A percentile compares a stretch with the other conserved stretches of the same genome.
Evolutionary conservation across 2,797 vertebrate genomes (phyloP).

Genomic region (Galaxias olidus): DNA sequence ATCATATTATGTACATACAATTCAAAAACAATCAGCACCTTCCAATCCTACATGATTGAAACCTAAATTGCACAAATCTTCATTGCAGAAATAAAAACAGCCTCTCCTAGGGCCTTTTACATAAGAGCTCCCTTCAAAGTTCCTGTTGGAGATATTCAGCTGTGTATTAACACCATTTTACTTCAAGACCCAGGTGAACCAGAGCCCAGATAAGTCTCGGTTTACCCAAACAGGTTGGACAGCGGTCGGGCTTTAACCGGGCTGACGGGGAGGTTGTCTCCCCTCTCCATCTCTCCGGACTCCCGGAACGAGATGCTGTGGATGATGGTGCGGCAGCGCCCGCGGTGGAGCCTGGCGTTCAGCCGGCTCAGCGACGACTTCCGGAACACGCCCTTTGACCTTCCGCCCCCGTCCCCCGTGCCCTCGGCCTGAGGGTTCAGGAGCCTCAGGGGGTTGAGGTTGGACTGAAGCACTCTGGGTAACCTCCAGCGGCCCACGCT

Average conservation of each 20-base stretch:
- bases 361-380: slow-evolving; percentile 83
- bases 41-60: slow-evolving; percentile 28
- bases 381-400: slow-evolving; percentile 80
- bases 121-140: slow-evolving; percentile 14
- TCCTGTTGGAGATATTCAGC: background rate
- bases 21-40: slow-evolving; percentile 44
- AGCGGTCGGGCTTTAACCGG: slow-evolving; percentile 86
- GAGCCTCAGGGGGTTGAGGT: slow-evolving; percentile 83
- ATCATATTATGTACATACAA: slow-evolving; percentile 31
- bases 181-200: slow-evolving; percentile 16
- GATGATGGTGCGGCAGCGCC: slow-evolving; percentile 90
- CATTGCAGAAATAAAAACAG: slow-evolving; percentile 9
- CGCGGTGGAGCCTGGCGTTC: slow-evolving; percentile 86
- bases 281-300: slow-evolving; percentile 78
- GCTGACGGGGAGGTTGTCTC: slow-evolving; percentile 75
- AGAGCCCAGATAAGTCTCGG: no score
- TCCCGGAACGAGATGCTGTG: slow-evolving; percentile 88
- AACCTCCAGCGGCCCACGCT: slow-evolving; percentile 83
- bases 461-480: slow-evolving; percentile 84
- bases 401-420: slow-evolving; percentile 40
- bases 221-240: slow-evolving; percentile 91
- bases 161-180: background rate
- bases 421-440: slow-evolving; percentile 73
- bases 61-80: slow-evolving; percentile 53
- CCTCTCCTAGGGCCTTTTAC: background rate